Evolutionary conservation across 2,113 vertebrate genomes (phyloP), one percentile per base, ranked within the genome.

Genomic region (Rallus limicola): DNA sequence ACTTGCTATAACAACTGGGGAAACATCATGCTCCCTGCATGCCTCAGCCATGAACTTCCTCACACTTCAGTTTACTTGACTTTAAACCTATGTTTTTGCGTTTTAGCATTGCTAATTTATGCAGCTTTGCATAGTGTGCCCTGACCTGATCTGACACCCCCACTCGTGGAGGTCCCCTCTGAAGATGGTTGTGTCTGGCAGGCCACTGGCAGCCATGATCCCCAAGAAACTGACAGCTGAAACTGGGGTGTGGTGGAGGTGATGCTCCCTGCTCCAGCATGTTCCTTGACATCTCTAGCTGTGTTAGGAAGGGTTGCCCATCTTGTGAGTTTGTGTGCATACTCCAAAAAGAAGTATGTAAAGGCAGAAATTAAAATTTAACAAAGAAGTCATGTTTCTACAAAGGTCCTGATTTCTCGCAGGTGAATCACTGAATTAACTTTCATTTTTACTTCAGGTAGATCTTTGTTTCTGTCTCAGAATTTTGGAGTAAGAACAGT

Each of bases 291-390:
- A 59, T 26, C 29, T 38, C 29, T 13, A 59, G 33, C 67, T 58
- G 36, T 52, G 16, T 44, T 58, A 34, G 36, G 38, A 71, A 44
- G 53, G 23, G 15, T 80, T 64, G 53, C 31, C 34, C 33, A 15
- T 63, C 14, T 0, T 4, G 1, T 52, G n/a, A 3, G 1, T 50
- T 36, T 56, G 8, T 52, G 19, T 83, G 23, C 9, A 2, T 59
- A 25, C 44, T 80, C 59, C 46, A 62, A 58, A 58, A 14, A 48
- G 36, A 76, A 34, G 5, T 50, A 23, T 10, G 67, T 63, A 71
- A 36, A 84, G 21, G 19, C 50, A 82, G 56, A 82, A 87, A 78
- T 34, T 50, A 33, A 6, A 80, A 69, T 65, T 81, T 70, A 82
- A 40, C 29, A 74, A 69, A 62, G 28, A 55, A 80, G 4, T 34